Base-by-base conservation (phyloP, 1,140 invertebrate genomes). In the Aethina tumida region DNA sequence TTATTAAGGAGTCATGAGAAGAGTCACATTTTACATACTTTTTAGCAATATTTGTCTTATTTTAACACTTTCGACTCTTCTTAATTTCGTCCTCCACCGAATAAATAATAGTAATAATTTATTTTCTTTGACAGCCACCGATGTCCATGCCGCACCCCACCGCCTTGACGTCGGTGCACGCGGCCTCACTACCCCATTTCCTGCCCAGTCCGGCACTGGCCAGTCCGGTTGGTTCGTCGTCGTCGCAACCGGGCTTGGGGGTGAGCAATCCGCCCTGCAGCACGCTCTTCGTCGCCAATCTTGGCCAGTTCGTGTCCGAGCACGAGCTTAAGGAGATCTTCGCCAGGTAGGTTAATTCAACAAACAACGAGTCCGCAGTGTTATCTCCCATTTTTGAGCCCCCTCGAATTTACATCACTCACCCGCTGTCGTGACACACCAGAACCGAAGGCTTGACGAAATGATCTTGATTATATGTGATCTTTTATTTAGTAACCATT, bases 251-350 rank as follows among this genome's bases (percentile, higher is more conserved):
- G 34, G 71, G 67, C 38, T 62, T 74, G 50, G 68, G 64, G 51
- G 66, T 69, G 40, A 71, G 64, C 58, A 77, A 80, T 60, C 77
- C 84, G 47, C 91, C 92, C 29, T 97, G 93, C 71, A 97, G 92
- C 35, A 97, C 94, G 39, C 79, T 97, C 27, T 97, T 97, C 70
- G 92, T 97, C 51, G 92, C 92, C 53, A 97, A 97, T 67, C 74
- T 97, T 49, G 91, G 92, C 27, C 88, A 89, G 63, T 94, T 93
- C 60, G 88, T 93, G 50, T 92, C 89, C 35, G 93, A 97, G 65
- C 90, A 96, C 59, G 93, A 97, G 66, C 77, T 97, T 42, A 96
- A 96, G 70, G 90, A 96, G 66, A 84, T 97, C 58, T 97, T 96
- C 71, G 87, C 81, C 77, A 94, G 89, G 92, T 97, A 69, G 73